A percentile compares a stretch with the other conserved stretches of the same genome.
phyloP scores from a whole-genome alignment of 23 tunicate genomes.

The Ciona savignyi region DNA sequence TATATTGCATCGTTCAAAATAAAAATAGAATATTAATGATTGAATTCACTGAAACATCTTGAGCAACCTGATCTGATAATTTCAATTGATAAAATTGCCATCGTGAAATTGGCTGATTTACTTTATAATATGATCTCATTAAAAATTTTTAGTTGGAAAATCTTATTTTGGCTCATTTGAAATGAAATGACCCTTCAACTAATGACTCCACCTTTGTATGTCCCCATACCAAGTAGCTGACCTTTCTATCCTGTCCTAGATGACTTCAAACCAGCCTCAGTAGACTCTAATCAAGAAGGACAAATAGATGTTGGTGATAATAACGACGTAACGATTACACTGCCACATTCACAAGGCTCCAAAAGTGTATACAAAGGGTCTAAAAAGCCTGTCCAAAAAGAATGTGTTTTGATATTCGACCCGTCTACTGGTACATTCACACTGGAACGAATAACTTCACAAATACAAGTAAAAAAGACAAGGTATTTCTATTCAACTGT shows the following conservation, averaged over 20 bases:
- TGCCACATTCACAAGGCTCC: slow-evolving; percentile 68
- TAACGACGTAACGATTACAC: slow-evolving; percentile 60
- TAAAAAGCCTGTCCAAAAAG: slow-evolving; percentile 76
- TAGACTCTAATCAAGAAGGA: slow-evolving; percentile 61
- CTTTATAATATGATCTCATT: no score
- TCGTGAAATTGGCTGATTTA: no score
- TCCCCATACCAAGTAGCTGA: background rate
- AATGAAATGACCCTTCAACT: no score
- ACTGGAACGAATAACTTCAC: slow-evolving; percentile 64
- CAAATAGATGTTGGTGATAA: slow-evolving; percentile 61
- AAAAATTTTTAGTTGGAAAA: no score
- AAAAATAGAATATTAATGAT: no score
- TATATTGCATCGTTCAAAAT: no score
- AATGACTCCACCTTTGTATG: no score
- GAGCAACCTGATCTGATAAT: no score
- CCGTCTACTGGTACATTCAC: slow-evolving; percentile 49
- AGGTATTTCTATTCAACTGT: no score
- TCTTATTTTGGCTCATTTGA: no score
- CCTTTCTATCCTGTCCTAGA: slow-evolving; percentile 18
- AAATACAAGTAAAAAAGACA: slow-evolving; percentile 83
- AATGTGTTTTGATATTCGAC: slow-evolving; percentile 79
- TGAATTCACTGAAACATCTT: no score
- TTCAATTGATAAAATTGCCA: no score
- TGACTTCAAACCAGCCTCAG: slow-evolving; percentile 93
- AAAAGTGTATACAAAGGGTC: slow-evolving; percentile 78